Conservation (phyloP, 2,888 invertebrate species). For the Brenthis daphne region DNA sequence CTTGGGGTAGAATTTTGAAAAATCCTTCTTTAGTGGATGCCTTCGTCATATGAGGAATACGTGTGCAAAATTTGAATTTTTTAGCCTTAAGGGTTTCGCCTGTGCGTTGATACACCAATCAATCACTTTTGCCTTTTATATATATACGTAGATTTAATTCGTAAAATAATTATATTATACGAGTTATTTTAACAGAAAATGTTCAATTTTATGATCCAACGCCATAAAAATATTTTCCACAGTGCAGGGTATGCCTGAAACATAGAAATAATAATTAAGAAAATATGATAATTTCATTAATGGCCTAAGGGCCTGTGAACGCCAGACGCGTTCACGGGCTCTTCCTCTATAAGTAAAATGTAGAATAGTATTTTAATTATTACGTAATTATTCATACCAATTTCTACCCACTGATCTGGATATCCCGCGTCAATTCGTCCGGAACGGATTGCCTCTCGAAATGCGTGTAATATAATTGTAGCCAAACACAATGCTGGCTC, state of each 20-base stretch:
- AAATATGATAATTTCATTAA: neutral
- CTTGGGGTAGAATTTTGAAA: too few species aligned
- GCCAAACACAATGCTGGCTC: slow-evolving; percentile 83
- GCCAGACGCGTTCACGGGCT: too few species aligned
- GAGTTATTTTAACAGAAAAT: slow-evolving; percentile 35
- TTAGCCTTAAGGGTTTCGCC: too few species aligned
- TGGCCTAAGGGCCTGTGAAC: too few species aligned
- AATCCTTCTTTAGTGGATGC: too few species aligned
- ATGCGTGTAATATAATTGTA: slow-evolving; percentile 82
- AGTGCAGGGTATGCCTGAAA: slow-evolving; percentile 71
- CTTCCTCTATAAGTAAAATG: neutral
- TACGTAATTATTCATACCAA: slow-evolving; percentile 65
- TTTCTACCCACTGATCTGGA: slow-evolving; percentile 79
- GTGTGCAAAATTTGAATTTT: too few species aligned
- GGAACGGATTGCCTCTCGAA: slow-evolving; percentile 86
- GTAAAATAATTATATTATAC: neutral
- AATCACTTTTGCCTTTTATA: too few species aligned
- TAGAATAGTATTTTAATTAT: neutral
- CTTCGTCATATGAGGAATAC: too few species aligned
- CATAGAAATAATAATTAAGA: slow-evolving; percentile 22
- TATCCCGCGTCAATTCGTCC: slow-evolving; percentile 85
- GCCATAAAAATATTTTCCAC: slow-evolving; percentile 76
- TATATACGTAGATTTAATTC: too few species aligned
- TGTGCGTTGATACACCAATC: too few species aligned
- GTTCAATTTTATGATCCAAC: slow-evolving; percentile 54